A percentile compares a stretch with the other conserved stretches of the same genome.
phyloP scores from a whole-genome alignment of 2,797 vertebrate species.

The Sciaenops ocellatus region DNA sequence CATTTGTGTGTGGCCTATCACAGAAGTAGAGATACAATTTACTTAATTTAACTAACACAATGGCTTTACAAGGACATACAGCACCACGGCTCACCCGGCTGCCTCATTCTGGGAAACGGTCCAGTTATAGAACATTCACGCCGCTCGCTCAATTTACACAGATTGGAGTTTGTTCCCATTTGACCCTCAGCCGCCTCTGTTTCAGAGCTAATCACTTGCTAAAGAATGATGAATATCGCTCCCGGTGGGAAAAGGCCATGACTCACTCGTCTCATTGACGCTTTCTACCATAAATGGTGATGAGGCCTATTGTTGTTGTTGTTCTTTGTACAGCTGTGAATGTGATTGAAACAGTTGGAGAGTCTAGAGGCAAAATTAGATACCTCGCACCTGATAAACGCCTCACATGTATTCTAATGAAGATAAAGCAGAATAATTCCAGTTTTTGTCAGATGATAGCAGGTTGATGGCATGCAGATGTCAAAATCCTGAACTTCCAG shows the following conservation, averaged over 20 bases:
- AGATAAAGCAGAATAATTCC: not conserved
- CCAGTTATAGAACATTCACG: not conserved
- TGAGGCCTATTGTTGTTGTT: constrained; percentile 9
- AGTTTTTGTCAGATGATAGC: not conserved
- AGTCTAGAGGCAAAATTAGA: not conserved
- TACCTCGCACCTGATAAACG: not conserved
- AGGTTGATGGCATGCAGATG: not conserved
- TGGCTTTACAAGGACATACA: not conserved
- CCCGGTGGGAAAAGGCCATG: not conserved
- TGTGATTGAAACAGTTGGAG: not conserved
- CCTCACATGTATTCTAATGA: not conserved
- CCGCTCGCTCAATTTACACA: not conserved
- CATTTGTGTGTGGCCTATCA: not conserved
- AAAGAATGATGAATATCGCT: not conserved
- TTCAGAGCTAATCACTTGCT: not conserved
- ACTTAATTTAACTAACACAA: not conserved
- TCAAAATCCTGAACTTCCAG: not conserved
- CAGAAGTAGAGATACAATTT: not conserved
- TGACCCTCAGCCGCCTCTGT: not conserved
- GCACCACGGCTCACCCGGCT: not conserved
- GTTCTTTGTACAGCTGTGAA: not conserved
- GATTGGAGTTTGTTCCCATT: constrained; percentile 16
- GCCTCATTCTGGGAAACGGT: constrained; percentile 5
- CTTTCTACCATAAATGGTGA: not conserved
- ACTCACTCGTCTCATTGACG: not conserved